Conservation (phyloP, 2,113 vertebrate species). For the Willisornis vidua region DNA sequence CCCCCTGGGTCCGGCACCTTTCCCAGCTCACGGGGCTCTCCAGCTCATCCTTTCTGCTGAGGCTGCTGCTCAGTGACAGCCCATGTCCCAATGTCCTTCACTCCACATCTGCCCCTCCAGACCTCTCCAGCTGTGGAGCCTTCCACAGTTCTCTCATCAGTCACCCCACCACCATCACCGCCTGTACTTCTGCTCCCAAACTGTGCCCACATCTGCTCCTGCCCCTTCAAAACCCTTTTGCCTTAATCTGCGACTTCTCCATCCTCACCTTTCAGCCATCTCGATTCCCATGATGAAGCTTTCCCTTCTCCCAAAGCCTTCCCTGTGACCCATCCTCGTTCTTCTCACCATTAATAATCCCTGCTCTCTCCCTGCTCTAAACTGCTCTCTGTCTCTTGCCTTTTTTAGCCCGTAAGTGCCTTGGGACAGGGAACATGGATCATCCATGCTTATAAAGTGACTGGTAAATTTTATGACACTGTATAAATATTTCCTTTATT, state of each 20-base stretch:
- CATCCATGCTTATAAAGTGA: constrained; percentile 53
- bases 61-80: background rate
- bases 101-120: background rate
- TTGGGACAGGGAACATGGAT: constrained; percentile 52
- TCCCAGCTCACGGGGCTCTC: background rate
- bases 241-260: background rate
- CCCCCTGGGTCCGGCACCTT: background rate
- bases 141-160: background rate
- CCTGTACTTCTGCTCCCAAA: background rate
- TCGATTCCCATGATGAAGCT: background rate
- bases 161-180: background rate
- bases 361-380: constrained; percentile 2
- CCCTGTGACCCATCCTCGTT: background rate
- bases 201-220: background rate
- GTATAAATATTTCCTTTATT: constrained; percentile 66
- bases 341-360: constrained; percentile 35
- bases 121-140: background rate
- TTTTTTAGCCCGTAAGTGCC: constrained; percentile 60
- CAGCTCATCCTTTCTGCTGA: background rate
- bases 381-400: constrained; percentile 48
- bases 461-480: constrained; percentile 50
- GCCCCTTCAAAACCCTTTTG: background rate
- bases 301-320: background rate
- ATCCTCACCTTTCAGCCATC: background rate
- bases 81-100: accelerated